Percentiles rank a stretch among this genome's conserved stretches.
These are phyloP conservation scores for Pseudorectes ferrugineus DNA, from an alignment of 2,113 vertebrate genomes.

Conservation along the genomic window DNA sequence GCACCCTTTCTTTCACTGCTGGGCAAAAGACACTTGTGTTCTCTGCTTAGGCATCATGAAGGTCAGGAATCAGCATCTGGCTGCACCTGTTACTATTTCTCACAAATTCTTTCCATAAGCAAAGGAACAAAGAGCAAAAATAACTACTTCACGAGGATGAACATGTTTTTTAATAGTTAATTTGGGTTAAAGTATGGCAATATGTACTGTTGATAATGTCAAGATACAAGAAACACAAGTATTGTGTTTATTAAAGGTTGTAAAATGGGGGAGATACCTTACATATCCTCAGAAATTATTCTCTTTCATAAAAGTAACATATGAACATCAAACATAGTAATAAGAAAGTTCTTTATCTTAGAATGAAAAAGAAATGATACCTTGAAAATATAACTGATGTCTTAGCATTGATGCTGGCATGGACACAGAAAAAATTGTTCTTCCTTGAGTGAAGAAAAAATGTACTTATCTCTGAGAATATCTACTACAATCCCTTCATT, in stretches of 20 bases:
- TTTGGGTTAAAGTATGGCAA: background rate
- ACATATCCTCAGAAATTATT: background rate
- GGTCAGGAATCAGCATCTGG: background rate
- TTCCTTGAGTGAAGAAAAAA: background rate
- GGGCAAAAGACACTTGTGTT: background rate
- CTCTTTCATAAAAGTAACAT: background rate
- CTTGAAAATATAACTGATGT: background rate
- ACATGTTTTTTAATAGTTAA: background rate
- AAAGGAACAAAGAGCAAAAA: background rate
- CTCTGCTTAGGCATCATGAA: background rate
- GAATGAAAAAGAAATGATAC: background rate
- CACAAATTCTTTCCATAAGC: background rate
- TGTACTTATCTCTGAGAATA: background rate
- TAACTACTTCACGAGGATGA: background rate
- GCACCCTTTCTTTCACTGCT: background rate
- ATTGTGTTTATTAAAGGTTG: background rate
- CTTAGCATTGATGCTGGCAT: background rate
- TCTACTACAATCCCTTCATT: background rate
- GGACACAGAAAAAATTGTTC: background rate
- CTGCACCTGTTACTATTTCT: background rate
- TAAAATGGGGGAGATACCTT: background rate
- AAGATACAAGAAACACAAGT: background rate
- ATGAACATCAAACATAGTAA: background rate
- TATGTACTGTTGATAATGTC: background rate
- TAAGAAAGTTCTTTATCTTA: background rate